These are phyloP conservation scores for Enteromius unitaeniatus DNA, from an alignment of 2,797 vertebrate species.

Conservation along the genomic window DNA sequence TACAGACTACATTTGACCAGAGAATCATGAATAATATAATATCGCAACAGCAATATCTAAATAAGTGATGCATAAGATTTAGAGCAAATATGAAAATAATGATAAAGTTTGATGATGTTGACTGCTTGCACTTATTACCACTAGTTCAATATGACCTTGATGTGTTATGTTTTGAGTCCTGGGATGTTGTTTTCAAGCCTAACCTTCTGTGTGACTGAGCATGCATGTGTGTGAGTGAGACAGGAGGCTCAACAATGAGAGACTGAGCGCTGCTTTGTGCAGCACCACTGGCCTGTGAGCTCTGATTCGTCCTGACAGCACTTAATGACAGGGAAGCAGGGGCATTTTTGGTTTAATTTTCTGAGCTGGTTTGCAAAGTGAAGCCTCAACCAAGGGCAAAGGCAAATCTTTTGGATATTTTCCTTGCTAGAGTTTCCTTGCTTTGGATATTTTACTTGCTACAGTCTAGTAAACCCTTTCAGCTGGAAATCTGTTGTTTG, in stretches of 20 bases:
- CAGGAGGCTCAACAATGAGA: conserved; percentile 49
- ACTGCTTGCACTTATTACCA: background rate
- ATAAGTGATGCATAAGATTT: conserved; percentile 22
- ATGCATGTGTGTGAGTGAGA: conserved; percentile 20
- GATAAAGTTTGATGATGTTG: conserved; percentile 20
- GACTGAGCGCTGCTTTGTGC: conserved; percentile 50
- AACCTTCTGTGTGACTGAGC: conserved; percentile 23
- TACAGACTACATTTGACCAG: background rate
- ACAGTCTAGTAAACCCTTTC: conserved; percentile 76
- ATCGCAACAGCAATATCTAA: background rate
- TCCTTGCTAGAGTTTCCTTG: conserved; percentile 66
- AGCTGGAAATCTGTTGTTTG: conserved; percentile 78
- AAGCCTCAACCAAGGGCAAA: conserved; percentile 67
- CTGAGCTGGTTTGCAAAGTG: conserved; percentile 58
- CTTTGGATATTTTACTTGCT: conserved; percentile 56
- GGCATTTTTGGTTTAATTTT: conserved; percentile 71
- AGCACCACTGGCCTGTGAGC: conserved; percentile 33
- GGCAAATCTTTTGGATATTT: conserved; percentile 57
- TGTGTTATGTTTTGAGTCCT: conserved; percentile 26
- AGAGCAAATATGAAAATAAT: conserved; percentile 26
- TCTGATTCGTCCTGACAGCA: conserved; percentile 66
- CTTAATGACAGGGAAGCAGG: conserved; percentile 70
- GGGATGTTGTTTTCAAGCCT: conserved; percentile 40
- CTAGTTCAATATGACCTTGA: conserved; percentile 49
- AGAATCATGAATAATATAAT: conserved; percentile 22